Evolutionary conservation across 1,140 invertebrate species (phyloP).

Genomic region (Pseudomyrmex pallidus): DNA sequence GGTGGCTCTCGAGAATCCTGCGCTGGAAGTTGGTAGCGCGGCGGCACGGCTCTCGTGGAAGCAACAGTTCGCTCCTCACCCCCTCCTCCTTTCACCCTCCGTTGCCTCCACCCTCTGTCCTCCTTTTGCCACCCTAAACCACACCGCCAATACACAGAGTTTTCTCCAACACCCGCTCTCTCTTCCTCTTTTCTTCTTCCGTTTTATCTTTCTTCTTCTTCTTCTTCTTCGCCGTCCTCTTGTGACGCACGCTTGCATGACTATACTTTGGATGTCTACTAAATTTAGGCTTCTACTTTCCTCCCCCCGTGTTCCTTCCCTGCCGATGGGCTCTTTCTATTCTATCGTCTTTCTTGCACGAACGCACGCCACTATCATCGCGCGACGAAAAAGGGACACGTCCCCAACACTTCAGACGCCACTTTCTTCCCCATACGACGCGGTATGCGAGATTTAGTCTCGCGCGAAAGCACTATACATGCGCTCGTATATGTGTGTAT

Average conservation of each 20-base stretch:
- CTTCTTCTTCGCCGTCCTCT: slow-evolving; percentile 37
- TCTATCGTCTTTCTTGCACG: slow-evolving; percentile 3
- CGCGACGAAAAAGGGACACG: slow-evolving; percentile 67
- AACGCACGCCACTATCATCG: slow-evolving; percentile 18
- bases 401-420: slow-evolving; percentile 75
- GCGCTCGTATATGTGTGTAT: too few relatives aligned
- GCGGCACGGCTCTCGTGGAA: slow-evolving; percentile 77
- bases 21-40: slow-evolving; percentile 68
- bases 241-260: slow-evolving; percentile 56
- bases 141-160: slow-evolving; percentile 71
- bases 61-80: slow-evolving; percentile 82
- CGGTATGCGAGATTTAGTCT: slow-evolving; percentile 24
- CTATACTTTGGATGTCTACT: slow-evolving; percentile 72
- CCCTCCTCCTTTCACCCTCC: slow-evolving; percentile 61
- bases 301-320: slow-evolving; percentile 23
- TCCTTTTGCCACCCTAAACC: slow-evolving; percentile 75
- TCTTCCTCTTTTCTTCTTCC: slow-evolving; percentile 46
- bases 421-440: slow-evolving; percentile 55
- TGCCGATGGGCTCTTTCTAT: slow-evolving; percentile 25
- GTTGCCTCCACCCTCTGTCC: slow-evolving; percentile 67
- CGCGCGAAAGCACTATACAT: slow-evolving; percentile 22
- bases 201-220: slow-evolving; percentile 40
- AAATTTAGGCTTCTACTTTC: slow-evolving; percentile 77
- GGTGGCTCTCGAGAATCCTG: slow-evolving; percentile 78
- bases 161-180: slow-evolving; percentile 43